These are phyloP conservation scores for Sebastolobus altivelis DNA, from an alignment of 2,797 vertebrate genomes.

Conservation along the genomic window DNA sequence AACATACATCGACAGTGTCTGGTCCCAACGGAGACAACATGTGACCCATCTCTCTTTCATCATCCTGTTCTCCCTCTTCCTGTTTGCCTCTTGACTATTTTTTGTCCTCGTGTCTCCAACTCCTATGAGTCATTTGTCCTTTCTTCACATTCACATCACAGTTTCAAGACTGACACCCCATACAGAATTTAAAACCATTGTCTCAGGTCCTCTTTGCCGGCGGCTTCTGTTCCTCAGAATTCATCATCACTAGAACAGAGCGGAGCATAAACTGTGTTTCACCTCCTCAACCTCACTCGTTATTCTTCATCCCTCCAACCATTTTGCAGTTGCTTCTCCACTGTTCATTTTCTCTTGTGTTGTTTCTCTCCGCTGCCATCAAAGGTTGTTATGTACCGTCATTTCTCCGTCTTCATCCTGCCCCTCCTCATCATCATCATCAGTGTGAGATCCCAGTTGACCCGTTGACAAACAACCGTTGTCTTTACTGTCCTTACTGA, in stretches of 20 bases:
- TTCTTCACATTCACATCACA: background rate
- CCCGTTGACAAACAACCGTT: slow-evolving; percentile 15
- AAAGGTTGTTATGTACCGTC: background rate
- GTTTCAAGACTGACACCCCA: background rate
- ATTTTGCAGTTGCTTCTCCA: background rate
- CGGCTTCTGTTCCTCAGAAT: background rate
- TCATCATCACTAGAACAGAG: background rate
- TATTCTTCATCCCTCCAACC: background rate
- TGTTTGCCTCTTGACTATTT: background rate
- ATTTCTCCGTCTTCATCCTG: background rate
- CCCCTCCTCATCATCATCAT: background rate
- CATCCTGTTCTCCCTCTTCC: background rate
- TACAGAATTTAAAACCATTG: background rate
- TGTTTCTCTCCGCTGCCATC: background rate
- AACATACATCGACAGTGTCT: background rate
- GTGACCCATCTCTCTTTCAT: background rate
- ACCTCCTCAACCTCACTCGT: background rate
- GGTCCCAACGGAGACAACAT: background rate
- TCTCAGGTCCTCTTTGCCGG: background rate
- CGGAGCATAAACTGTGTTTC: background rate
- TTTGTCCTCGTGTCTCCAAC: background rate
- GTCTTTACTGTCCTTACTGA: background rate
- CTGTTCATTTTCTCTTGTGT: background rate
- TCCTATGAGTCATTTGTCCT: background rate
- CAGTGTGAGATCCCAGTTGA: slow-evolving; percentile 24